Evolutionary conservation across 2,113 vertebrate species (phyloP), one percentile per base, ranked within the genome.

Genomic region (Orthonyx spaldingii): DNA sequence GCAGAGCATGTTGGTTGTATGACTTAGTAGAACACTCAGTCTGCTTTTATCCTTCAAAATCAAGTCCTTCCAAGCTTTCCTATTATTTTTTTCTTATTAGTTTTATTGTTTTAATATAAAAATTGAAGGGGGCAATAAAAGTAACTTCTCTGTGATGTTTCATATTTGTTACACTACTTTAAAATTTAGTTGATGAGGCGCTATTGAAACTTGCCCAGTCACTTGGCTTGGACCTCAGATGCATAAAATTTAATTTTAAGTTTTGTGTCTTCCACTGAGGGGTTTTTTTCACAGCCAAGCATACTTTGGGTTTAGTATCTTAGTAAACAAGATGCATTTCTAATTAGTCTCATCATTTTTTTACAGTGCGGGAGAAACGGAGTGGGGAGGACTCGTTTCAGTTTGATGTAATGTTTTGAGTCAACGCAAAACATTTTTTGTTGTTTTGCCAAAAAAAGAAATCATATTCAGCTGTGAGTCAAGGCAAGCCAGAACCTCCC

Each of bases 261-360:
- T 46, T 84, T 76, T 89, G 13, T 69, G 35, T 78, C 64, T 87
- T 59, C 47, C 20, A 39, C 56, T 47, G 35, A 75, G 33, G 1
- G 4, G 0, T 14, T 33, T 56, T 87, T 84, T 89, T 59, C 66
- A 80, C 63, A 96, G 46, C 39, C 70, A 96, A 32, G 37, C 56
- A 56, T 78, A 75, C 35, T 89, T 68, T 59, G 47, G n/a, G 47
- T 56, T 95, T 87, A 75, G 23, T 59, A 59, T 66, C 42, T 89
- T 78, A 55, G 84, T 87, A 91, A 97, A 93, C 44, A 93, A 75
- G 47, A 87, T 72, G 13, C n/a, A 68, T 82, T 95, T 91, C 61
- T 75, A 91, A 89, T 87, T 82, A 84, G 35, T 64, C 39, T 60
- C 41, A 94, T 55, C 4, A 26, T 60, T 89, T 81, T 87, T 91